Evolutionary conservation across 2,888 invertebrate genomes (phyloP), one percentile per base, ranked within the genome.

Genomic region (Perithous albicinctus): DNA sequence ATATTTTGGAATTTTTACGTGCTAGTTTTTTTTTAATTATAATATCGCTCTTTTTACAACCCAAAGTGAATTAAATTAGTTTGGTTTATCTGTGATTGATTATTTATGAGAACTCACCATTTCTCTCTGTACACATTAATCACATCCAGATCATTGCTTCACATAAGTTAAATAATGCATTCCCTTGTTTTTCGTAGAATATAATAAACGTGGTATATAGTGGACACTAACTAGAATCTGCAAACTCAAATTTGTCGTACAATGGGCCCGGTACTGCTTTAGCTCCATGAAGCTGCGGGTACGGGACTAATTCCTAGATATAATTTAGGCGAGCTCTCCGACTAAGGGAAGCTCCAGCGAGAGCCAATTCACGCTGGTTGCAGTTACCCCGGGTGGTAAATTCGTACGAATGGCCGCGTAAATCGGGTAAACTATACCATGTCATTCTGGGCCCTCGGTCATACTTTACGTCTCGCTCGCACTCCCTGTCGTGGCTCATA

Each of bases 351-450:
- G 67, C 23, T 20, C 20, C n/a, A n/a, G n/a, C n/a, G n/a, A n/a
- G 18, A 29, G 67, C 73, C 67, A 73, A 72, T 76, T 72, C 35
- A 41, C 73, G 67, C 23, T 69, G 66, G 82, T 56, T 61, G 80
- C 35, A 48, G 64, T 80, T 83, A 78, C 73, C 61, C 29, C 73
- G 64, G 67, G 82, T 41, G 61, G 76, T 85, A 82, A 85, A 85
- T 75, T 82, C 70, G 66, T 74, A 64, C 74, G 76, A 82, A 85
- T 86, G 69, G 78, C 75, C 54, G 69, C 73, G 77, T 83, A 84
- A 82, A 84, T 83, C 81, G 79, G 79, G 46, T 56, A 56, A 69
- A 77, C 63, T 56, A 35, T 46, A 18, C 8, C 15, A 20, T 32
- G 64, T 35, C 48, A 32, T 64, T 41, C 18, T 20, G 38, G n/a